These are phyloP conservation scores for Gastrophysa polygoni DNA, from an alignment of 2,888 invertebrate species.

Conservation along the genomic window DNA sequence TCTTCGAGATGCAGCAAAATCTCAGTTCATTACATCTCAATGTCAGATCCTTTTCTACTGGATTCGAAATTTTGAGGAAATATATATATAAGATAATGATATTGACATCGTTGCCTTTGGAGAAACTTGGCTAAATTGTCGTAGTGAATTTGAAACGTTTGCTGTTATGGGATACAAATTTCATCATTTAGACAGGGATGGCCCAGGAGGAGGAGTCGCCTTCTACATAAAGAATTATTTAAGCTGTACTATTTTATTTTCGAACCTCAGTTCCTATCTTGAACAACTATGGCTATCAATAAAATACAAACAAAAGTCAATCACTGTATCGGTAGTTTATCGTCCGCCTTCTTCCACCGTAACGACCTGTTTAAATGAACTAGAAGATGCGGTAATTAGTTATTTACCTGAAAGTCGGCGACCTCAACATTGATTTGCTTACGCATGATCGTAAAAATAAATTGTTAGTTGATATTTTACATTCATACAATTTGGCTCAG, in stretches of 20 bases:
- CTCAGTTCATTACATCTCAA: neutral
- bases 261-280: neutral
- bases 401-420: neutral
- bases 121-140: neutral
- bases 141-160: neutral
- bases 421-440: neutral
- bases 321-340: neutral
- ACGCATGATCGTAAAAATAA: neutral
- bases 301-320: neutral
- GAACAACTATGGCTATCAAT: constrained; percentile 2
- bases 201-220: neutral
- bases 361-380: neutral
- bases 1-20: constrained; percentile 1
- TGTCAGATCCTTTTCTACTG: neutral
- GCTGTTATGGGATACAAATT: neutral
- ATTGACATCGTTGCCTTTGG: neutral
- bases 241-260: neutral
- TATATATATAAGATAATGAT: neutral
- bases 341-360: neutral
- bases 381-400: too few species aligned
- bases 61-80: neutral
- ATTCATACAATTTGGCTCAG: neutral
- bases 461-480: neutral
- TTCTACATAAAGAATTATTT: neutral
- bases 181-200: neutral